Evolutionary conservation across 2,888 invertebrate genomes (phyloP).

Genomic region (Hirtodrosophila trivittata): DNA sequence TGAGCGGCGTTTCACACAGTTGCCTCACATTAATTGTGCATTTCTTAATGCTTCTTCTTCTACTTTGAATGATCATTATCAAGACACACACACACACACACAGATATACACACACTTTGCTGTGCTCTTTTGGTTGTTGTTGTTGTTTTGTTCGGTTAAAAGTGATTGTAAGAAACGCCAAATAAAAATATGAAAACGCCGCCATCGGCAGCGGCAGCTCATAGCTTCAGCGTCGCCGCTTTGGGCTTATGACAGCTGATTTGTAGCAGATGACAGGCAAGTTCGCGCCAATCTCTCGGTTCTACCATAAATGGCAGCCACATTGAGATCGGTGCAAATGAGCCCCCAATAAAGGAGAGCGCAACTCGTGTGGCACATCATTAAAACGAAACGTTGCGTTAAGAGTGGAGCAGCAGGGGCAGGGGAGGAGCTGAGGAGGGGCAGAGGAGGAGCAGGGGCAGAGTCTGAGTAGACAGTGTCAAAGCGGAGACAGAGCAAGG

Average conservation of each 20-base stretch:
- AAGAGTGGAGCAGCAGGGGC: no score
- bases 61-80: conserved; percentile 58
- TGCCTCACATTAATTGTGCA: conserved; percentile 61
- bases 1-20: conserved; percentile 36
- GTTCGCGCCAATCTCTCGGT: conserved; percentile 68
- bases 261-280: conserved; percentile 77
- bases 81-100: conserved; percentile 4
- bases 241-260: conserved; percentile 73
- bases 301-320: conserved; percentile 68
- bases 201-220: not conserved
- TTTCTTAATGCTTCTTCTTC: conserved; percentile 63
- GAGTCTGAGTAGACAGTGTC: no score
- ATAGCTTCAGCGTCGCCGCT: conserved; percentile 13
- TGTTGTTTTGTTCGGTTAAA: conserved; percentile 54
- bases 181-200: conserved; percentile 31
- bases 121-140: no score
- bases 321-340: conserved; percentile 46
- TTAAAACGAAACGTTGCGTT: conserved; percentile 48
- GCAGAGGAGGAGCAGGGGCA: no score
- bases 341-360: conserved; percentile 44
- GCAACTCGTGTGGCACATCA: conserved; percentile 58
- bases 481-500: no score
- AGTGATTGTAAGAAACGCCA: conserved; percentile 69
- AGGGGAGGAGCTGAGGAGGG: no score
- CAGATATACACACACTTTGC: no score